Evolutionary conservation across 1,140 invertebrate genomes (phyloP).

Genomic region (Zaprionus africanus): DNA sequence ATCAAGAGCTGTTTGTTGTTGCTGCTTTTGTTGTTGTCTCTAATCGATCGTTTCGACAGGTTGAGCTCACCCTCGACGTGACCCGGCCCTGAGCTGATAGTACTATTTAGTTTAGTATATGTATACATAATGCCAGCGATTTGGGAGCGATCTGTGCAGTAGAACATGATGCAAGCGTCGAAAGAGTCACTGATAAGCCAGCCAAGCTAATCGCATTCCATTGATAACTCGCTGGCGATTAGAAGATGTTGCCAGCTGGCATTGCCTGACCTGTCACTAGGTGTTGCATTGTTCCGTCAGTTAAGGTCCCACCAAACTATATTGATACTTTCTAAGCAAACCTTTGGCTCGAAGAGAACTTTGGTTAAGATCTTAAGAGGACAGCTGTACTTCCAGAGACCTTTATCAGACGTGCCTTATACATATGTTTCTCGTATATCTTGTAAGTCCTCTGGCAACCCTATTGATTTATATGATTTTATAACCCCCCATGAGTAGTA

Average conservation of each 20-base stretch:
- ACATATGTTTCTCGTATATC: background rate
- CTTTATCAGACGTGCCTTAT: background rate
- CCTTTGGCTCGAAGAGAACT: background rate
- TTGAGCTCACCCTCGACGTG: conserved; percentile 3
- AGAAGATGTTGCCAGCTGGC: background rate
- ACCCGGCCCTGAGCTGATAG: conserved; percentile 6
- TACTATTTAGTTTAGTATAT: background rate
- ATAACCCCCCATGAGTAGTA: background rate
- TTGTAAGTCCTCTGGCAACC: background rate
- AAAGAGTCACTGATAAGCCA: conserved; percentile 15
- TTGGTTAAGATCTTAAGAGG: too few species aligned
- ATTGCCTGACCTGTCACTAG: conserved; percentile 17
- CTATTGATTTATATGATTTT: background rate
- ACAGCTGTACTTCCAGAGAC: background rate
- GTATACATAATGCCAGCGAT: background rate
- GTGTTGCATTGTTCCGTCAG: background rate
- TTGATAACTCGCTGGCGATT: background rate
- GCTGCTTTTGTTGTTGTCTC: background rate
- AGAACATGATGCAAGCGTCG: background rate
- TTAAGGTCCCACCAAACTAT: background rate
- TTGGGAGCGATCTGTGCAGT: background rate
- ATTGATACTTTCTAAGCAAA: background rate
- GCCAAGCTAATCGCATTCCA: conserved; percentile 19
- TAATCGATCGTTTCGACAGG: conserved; percentile 5
- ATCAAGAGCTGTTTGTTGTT: background rate